These are phyloP conservation scores for Drosophila paracracens DNA, from an alignment of 2,888 invertebrate genomes.

Conservation along the genomic window DNA sequence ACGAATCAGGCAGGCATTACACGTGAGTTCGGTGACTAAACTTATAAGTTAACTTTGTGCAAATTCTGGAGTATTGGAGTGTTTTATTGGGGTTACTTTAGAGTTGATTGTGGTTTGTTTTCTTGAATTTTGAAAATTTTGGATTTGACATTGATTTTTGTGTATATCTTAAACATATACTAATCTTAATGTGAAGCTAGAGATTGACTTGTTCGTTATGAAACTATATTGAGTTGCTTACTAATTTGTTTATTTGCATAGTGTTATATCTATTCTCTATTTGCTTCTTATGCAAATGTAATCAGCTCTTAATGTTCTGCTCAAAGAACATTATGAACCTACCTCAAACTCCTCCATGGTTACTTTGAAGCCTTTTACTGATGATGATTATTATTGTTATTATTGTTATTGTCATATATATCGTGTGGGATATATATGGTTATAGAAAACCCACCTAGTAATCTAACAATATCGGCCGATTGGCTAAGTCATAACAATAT, in stretches of 20 bases:
- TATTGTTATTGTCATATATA: slow-evolving; percentile 3
- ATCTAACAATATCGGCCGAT: background rate
- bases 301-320: background rate
- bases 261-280: background rate
- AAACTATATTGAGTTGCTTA: background rate
- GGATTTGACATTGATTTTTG: background rate
- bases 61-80: slow-evolving; percentile 8
- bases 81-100: background rate
- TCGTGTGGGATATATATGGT: background rate
- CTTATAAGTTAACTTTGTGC: slow-evolving; percentile 31
- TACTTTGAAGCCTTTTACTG: slow-evolving; percentile 9
- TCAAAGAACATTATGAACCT: slow-evolving; percentile 6
- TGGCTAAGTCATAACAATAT: background rate
- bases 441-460: slow-evolving; percentile 2
- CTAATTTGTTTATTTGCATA: background rate
- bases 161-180: background rate
- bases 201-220: background rate
- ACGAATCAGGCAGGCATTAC: slow-evolving; percentile 35
- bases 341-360: slow-evolving; percentile 12
- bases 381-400: slow-evolving; percentile 10
- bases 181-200: background rate
- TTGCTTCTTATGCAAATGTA: background rate
- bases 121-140: background rate
- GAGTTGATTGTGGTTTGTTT: background rate
- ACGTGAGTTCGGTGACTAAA: slow-evolving; percentile 19